Base-by-base conservation (phyloP, 2,113 vertebrate species). In the Platanista minor region DNA sequence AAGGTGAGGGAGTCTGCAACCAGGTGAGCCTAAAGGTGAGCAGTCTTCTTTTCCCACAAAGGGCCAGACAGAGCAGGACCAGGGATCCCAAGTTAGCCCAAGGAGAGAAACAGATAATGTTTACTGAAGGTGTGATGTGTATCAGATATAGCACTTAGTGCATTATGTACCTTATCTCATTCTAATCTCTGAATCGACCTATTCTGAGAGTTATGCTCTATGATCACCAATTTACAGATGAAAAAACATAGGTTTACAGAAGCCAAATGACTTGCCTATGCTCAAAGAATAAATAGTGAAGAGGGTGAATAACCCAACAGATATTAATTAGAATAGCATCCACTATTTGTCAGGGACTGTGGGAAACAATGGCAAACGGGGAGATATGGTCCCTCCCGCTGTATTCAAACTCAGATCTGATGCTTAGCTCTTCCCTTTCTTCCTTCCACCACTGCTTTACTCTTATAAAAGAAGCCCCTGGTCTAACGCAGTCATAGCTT, bases 301-400 rank as follows among this genome's bases (percentile, higher is more conserved):
- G 36, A 67, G 54, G 7, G 52, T 81, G 8, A 96, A 62, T 36
- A 82, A 81, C n/a, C 33, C 25, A 54, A 46, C n/a, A 86, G 59
- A 31, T 18, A 54, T 13, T 54, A 54, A 88, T 20, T 72, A 66
- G 49, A 72, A 72, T 17, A 85, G 59, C 43, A 87, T 59, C 25
- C 57, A 49, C 10, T 87, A 21, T 80, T 94, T 87, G 33, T 41
- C 11, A 59, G 39, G 62, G 8, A 83, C n/a, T 21, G 8, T 81
- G 66, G 57, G 33, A 94, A 92, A 77, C 43, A 85, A 21, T 2
- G 25, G 39, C 23, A 20, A 61, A 41, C 17, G 57, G 5, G 25
- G n/a, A 95, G 25, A 71, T 21, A 46, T 18, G 13, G 5, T 17
- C 36, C 8, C 11, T 29, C 1, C 3, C 0, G 0, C 33, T 23